phyloP scores from a whole-genome alignment of 2,113 vertebrate genomes.

The Syrrhaptes paradoxus region DNA sequence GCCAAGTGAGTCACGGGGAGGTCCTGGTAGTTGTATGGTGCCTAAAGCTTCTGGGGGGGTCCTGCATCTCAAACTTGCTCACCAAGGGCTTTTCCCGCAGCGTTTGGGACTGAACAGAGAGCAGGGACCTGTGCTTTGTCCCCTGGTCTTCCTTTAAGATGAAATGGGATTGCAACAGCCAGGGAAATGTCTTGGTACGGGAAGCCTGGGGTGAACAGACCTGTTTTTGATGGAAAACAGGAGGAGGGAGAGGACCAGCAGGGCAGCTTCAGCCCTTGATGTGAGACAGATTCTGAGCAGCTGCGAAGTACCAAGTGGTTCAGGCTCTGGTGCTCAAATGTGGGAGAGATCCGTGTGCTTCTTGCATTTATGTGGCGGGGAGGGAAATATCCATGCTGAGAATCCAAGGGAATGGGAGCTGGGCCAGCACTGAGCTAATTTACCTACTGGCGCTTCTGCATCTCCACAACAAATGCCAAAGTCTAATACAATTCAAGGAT shows the following conservation, averaged over 20 bases:
- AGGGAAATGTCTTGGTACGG: background rate
- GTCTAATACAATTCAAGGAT: constrained; percentile 22
- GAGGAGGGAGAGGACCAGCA: background rate
- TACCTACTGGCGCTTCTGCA: constrained; percentile 29
- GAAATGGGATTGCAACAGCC: background rate
- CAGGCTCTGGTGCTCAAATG: background rate
- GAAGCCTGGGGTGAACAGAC: background rate
- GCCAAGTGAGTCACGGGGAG: background rate
- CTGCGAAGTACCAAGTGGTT: background rate
- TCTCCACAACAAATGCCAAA: constrained; percentile 38
- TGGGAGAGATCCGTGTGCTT: background rate
- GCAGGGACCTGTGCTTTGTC: background rate
- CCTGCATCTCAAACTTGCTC: background rate
- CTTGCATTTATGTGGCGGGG: background rate
- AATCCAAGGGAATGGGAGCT: background rate
- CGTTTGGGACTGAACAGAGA: background rate
- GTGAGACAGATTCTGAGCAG: background rate
- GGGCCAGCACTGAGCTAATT: constrained; percentile 15
- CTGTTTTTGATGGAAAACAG: background rate
- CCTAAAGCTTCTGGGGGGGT: background rate
- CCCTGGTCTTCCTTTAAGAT: background rate
- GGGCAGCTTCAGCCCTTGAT: background rate
- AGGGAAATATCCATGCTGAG: background rate
- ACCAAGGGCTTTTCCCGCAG: rapidly evolving
- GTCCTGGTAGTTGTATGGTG: background rate